A percentile compares a stretch with the other conserved stretches of the same genome.
Conservation (phyloP, 2,888 invertebrate genomes). For the Heterodera filipjevi region DNA sequence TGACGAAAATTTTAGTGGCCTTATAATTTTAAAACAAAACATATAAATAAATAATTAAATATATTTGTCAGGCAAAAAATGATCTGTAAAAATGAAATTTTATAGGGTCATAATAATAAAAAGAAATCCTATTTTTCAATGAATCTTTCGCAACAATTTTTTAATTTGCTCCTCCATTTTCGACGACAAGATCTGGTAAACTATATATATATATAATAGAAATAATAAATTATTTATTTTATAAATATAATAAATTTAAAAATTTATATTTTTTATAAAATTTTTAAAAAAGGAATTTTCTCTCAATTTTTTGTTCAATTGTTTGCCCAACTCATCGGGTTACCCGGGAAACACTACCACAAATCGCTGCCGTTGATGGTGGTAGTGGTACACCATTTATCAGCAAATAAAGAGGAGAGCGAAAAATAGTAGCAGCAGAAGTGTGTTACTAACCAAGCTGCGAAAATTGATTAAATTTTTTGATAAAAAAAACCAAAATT, state of each 20-base stretch:
- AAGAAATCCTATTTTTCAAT: constrained; percentile 29
- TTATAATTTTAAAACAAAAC: no score
- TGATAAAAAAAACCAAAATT: no score
- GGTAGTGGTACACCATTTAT: neutral
- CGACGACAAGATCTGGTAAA: constrained; percentile 61
- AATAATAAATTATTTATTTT: constrained; percentile 27
- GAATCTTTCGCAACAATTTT: constrained; percentile 60
- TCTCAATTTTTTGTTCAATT: neutral
- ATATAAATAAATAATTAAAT: no score
- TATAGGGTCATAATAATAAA: neutral
- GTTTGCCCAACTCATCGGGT: constrained; percentile 9
- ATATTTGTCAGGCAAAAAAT: no score
- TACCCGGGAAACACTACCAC: neutral
- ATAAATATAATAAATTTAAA: neutral
- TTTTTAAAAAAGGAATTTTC: neutral
- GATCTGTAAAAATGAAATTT: no score
- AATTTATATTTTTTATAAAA: constrained; percentile 1
- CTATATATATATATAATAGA: no score
- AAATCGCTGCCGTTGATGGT: neutral
- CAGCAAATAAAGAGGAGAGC: neutral
- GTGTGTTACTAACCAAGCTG: no score
- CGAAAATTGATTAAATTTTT: no score
- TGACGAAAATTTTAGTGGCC: no score
- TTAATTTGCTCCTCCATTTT: constrained; percentile 58
- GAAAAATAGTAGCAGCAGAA: no score